Percentiles rank a stretch among this genome's conserved stretches.
These are phyloP conservation scores for Pelosia muscerda DNA, from an alignment of 2,888 invertebrate species.

Conservation along the genomic window DNA sequence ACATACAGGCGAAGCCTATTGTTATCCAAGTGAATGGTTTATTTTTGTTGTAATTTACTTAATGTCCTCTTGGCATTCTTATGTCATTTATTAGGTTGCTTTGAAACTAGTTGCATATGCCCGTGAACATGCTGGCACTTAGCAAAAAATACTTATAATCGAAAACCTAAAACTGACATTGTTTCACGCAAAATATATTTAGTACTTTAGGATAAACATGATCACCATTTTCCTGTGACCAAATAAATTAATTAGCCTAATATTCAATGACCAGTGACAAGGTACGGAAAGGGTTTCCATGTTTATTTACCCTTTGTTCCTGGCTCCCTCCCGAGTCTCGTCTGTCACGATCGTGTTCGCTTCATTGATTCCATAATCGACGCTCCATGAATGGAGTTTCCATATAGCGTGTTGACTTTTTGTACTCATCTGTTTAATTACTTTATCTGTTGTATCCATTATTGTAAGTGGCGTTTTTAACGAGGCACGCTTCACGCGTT, in stretches of 20 bases:
- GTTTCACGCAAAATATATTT: background rate
- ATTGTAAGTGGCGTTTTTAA: slow-evolving; percentile 54
- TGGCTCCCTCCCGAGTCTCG: slow-evolving; percentile 53
- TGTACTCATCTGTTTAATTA: slow-evolving; percentile 56
- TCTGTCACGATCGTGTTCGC: slow-evolving; percentile 56
- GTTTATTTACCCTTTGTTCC: slow-evolving; percentile 67
- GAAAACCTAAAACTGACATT: background rate
- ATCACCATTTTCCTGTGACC: slow-evolving; percentile 51
- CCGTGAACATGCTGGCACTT: background rate
- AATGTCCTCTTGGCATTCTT: too few relatives aligned
- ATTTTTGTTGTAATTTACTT: too few relatives aligned
- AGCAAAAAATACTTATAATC: background rate
- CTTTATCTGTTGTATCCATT: slow-evolving; percentile 52
- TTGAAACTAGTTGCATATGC: background rate
- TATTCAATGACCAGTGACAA: slow-evolving; percentile 63
- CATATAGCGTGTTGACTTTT: slow-evolving; percentile 57
- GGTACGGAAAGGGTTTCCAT: slow-evolving; percentile 74
- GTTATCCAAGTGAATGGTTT: too few relatives aligned
- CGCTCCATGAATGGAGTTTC: slow-evolving; percentile 56
- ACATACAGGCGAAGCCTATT: too few relatives aligned
- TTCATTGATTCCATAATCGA: slow-evolving; percentile 66
- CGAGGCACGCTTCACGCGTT: slow-evolving; percentile 33
- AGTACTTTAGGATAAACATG: slow-evolving; percentile 17
- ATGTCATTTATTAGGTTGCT: background rate
- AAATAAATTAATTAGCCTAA: slow-evolving; percentile 67